phyloP scores from a whole-genome alignment of 2,797 vertebrate species.

The Australoheros facetus region DNA sequence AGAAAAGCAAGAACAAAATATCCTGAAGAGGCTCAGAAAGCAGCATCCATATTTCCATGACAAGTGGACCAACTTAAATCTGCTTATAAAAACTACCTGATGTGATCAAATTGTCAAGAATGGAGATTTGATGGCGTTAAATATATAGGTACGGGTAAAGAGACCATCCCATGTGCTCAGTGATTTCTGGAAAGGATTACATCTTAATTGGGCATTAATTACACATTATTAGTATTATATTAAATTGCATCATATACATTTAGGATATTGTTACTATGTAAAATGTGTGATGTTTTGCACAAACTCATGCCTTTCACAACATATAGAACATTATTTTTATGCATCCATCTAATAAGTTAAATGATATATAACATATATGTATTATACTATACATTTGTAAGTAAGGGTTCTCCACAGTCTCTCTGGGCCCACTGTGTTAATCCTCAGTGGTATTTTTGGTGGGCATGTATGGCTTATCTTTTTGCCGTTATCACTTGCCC shows the following conservation, averaged over 20 bases:
- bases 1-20: background rate
- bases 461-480: slow-evolving; percentile 6
- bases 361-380: too few relatives aligned
- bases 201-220: background rate
- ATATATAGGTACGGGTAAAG: too few relatives aligned
- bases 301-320: too few relatives aligned
- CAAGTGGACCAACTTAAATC: background rate
- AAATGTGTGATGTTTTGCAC: too few relatives aligned
- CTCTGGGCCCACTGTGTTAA: background rate
- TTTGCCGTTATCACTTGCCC: slow-evolving; percentile 9
- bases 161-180: background rate
- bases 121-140: too few relatives aligned
- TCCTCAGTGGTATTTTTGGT: background rate
- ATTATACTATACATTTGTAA: background rate
- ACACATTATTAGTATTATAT: background rate
- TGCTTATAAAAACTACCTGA: background rate
- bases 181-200: background rate
- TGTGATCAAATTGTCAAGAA: background rate
- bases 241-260: background rate
- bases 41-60: background rate
- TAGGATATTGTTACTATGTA: background rate
- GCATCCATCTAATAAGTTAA: background rate
- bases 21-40: background rate
- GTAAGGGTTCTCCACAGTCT: slow-evolving; percentile 29
- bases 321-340: background rate